Base-by-base conservation (phyloP, 2,113 vertebrate species). In the Arizona elegans region DNA sequence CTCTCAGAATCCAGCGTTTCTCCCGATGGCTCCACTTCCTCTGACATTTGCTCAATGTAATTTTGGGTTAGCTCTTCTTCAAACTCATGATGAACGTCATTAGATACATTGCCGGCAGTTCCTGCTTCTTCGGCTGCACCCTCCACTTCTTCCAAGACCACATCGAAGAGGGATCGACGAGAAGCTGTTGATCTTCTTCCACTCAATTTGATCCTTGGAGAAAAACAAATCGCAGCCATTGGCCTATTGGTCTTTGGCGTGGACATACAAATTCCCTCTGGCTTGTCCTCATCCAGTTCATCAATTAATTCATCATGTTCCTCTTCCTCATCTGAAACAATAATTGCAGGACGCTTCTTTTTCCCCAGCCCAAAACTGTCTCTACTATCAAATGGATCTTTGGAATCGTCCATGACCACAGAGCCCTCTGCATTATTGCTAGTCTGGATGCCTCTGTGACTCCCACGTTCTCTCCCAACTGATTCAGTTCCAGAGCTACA, bases 141-240 rank as follows among this genome's bases (percentile, higher is more conserved):
- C 13, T 93, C 92, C 81, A 87, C 23, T 21, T 93, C 29, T 43
- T 93, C 89, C n/a, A 87, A 23, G 1, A 70, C 47, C 6, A 90
- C 3, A 43, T 54, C 4, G 5, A 33, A 56, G 9, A 93, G 24
- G 47, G 92, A 93, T 65, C 50, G 50, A 53, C 47, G n/a, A 54
- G 89, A 93, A 87, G 92, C 89, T 0, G 75, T 93, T 8, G 92
- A 93, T 10, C 56, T 38, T 43, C 92, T 87, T 62, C 58, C 47
- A 12, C 75, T 65, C 9, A 62, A 6, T n/a, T 13, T 90, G n/a
- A 87, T 0, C 23, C n/a, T 43, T 12, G 92, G 92, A 86, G 92
- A 90, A 59, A 90, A 93, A 54, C 12, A 29, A 38, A 86, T 24
- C 2, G 10, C 3, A 1, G 21, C 5, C n/a, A 26, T 8, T 2